These are phyloP conservation scores for Ciconia nigra DNA, from an alignment of 2,797 vertebrate species.

Conservation along the genomic window DNA sequence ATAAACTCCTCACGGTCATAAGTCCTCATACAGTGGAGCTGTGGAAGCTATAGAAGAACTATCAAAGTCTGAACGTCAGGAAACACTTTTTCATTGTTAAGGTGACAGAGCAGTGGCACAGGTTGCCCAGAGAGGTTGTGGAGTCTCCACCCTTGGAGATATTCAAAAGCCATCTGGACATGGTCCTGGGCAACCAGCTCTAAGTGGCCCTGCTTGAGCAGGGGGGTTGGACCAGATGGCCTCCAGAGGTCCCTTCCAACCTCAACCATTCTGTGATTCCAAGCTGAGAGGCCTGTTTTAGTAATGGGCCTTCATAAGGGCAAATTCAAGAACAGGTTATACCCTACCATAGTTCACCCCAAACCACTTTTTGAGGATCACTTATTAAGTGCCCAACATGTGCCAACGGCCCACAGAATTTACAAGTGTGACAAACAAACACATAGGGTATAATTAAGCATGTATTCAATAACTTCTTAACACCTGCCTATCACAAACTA, in stretches of 20 bases:
- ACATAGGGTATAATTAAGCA: not conserved
- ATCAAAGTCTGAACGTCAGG: not conserved
- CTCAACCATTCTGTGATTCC: not conserved
- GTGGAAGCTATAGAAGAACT: not conserved
- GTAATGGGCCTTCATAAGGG: not conserved
- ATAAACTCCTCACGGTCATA: not conserved
- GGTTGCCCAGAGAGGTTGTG: not conserved
- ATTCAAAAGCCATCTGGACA: not conserved
- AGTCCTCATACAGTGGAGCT: not conserved
- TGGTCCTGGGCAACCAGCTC: not conserved
- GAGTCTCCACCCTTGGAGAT: not conserved
- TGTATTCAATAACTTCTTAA: not conserved
- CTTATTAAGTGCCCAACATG: not conserved
- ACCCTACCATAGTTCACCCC: not conserved
- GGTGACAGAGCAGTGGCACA: not conserved
- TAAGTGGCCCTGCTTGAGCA: not conserved
- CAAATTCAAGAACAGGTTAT: not conserved
- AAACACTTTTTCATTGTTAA: not conserved
- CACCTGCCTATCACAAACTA: not conserved
- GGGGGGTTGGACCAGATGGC: not conserved
- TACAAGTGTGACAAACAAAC: not conserved
- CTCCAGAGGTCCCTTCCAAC: not conserved
- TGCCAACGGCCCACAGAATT: not conserved
- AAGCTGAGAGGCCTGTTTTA: not conserved
- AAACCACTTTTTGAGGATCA: not conserved